These are phyloP conservation scores for Scelioninae gen. 2 DNA, from an alignment of 2,888 invertebrate genomes.

Conservation along the genomic window DNA sequence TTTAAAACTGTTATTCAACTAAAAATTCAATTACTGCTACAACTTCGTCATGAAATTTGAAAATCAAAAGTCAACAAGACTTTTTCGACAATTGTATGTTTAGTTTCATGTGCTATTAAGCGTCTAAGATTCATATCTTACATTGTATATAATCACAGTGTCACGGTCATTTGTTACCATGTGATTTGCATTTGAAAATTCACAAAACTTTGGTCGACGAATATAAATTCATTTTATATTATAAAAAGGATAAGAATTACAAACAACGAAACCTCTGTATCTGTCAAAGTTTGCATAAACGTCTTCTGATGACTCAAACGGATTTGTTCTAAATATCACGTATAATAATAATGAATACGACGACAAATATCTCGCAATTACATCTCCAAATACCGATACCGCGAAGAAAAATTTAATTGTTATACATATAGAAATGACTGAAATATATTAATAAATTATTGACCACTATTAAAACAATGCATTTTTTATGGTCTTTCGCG, in stretches of 20 bases:
- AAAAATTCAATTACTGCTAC: constrained; percentile 14
- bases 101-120: constrained; percentile 55
- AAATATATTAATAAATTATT: constrained; percentile 1
- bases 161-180: constrained; percentile 66
- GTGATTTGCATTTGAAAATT: constrained; percentile 59
- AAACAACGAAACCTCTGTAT: neutral
- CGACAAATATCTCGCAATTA: constrained; percentile 1
- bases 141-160: constrained; percentile 64
- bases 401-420: neutral
- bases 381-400: constrained; percentile 9
- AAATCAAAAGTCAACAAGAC: constrained; percentile 25
- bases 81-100: constrained; percentile 25
- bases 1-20: neutral
- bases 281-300: constrained; percentile 12
- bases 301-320: constrained; percentile 1
- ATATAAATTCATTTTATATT: constrained; percentile 26
- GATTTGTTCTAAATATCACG: constrained; percentile 28
- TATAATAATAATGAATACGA: constrained; percentile 7
- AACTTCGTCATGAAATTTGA: constrained; percentile 9
- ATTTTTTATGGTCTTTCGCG: neutral
- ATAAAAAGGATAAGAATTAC: constrained; percentile 3
- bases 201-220: constrained; percentile 50
- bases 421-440: neutral
- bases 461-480: neutral
- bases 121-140: constrained; percentile 58